Evolutionary conservation across 2,888 invertebrate species (phyloP).

Genomic region (Kryphioiulus occultus): DNA sequence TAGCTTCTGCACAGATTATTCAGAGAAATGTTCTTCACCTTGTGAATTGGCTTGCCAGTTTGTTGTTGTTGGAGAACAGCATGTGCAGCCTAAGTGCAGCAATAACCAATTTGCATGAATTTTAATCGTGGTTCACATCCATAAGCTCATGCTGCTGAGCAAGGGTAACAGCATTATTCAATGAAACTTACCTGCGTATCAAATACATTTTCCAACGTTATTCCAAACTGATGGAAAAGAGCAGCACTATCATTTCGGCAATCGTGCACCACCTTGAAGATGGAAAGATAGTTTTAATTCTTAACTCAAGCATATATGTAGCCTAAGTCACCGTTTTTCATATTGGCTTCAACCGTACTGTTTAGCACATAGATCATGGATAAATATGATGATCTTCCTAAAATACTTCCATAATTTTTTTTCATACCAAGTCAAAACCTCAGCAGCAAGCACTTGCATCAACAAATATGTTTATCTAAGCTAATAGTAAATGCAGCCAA

Average conservation of each 20-base stretch:
- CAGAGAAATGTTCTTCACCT: slow-evolving; percentile 90
- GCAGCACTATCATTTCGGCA: slow-evolving; percentile 91
- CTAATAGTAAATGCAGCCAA: no score
- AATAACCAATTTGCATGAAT: neutral
- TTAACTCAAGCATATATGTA: no score
- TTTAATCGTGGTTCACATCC: neutral
- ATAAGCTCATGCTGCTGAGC: neutral
- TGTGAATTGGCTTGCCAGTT: slow-evolving; percentile 88
- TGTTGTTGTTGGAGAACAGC: slow-evolving; percentile 90
- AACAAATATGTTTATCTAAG: no score
- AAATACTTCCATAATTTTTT: no score
- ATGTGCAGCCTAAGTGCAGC: slow-evolving; percentile 74
- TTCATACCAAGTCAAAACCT: no score
- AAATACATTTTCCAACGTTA: slow-evolving; percentile 83
- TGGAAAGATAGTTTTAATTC: neutral
- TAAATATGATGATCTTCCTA: no score
- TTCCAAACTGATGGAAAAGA: slow-evolving; percentile 84
- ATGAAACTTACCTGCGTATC: slow-evolving; percentile 76
- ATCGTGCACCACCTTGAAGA: slow-evolving; percentile 79
- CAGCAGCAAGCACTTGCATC: no score
- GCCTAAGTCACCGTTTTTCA: no score
- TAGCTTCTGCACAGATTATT: slow-evolving; percentile 91
- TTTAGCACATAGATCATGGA: no score
- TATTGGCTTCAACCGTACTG: no score
- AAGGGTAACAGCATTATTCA: neutral